Evolutionary conservation across 2,888 invertebrate species (phyloP), one percentile per base, ranked within the genome.

Genomic region (Aphidius colemani): DNA sequence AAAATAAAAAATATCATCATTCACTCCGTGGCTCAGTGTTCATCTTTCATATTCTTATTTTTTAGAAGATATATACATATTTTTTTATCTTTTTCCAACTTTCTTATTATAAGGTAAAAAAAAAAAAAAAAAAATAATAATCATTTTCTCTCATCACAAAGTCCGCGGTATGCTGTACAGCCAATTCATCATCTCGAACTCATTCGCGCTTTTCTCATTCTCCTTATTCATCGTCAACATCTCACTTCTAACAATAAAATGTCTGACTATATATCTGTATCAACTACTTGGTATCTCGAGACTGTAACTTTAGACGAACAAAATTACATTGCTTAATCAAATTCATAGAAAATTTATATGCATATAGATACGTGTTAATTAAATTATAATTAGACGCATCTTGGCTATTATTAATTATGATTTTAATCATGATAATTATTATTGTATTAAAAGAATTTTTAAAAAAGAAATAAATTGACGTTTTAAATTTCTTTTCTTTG

Each of bases 101-200:
- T 48, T 57, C 13, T 43, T 45, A 7, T 46, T 57, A 44, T 44
- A 44, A n/a, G 7, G 8, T 56, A 41, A 45, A 44, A 30, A 30
- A 45, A 18, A 18, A n/a, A n/a, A 3, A 30, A 30, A 5, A 30
- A 30, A 5, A 30, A 30, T 30, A 30, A 30, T 30, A 2, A 30
- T 30, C 3, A 30, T 49, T 49, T n/a, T 51, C 45, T 43, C 40
- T 44, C 43, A 57, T 55, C 7, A 13, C 30, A 30, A 44, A 58
- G 43, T 46, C 39, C 56, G 7, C 39, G 11, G 46, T 11, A n/a
- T 46, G 45, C 40, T 53, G 65, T 65, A 57, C 48, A 41, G 7
- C 45, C 65, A 39, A 65, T 65, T 61, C 58, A 65, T 65, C 61
- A 65, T 65, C 65, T 39, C 58, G 53, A 58, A 65, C 65, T 65